phyloP scores from a whole-genome alignment of 2,113 vertebrate genomes.

The Castor canadensis region DNA sequence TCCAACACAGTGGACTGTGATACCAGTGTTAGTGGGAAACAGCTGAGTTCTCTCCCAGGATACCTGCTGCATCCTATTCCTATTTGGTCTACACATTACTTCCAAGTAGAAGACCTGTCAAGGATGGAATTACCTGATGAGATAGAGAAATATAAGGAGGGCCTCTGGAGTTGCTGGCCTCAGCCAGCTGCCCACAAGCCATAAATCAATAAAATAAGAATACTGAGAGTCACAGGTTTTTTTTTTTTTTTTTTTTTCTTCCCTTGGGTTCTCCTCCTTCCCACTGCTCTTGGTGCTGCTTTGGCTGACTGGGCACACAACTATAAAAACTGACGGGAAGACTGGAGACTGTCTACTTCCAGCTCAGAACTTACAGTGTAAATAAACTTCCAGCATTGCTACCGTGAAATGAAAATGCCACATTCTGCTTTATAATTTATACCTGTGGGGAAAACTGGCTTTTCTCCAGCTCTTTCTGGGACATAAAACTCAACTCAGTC shows the following conservation, averaged over 20 bases:
- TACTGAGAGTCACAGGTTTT: conserved; percentile 39
- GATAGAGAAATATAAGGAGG: conserved; percentile 8
- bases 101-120: conserved; percentile 16
- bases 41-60: background rate
- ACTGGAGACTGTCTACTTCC: conserved; percentile 30
- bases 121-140: conserved; percentile 10
- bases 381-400: conserved; percentile 69
- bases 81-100: conserved; percentile 11
- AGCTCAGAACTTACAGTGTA: conserved; percentile 60
- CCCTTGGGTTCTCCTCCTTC: conserved; percentile 62
- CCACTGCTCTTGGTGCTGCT: conserved; percentile 63
- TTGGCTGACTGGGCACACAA: conserved; percentile 37
- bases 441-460: conserved; percentile 58
- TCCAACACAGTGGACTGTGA: background rate
- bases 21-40: conserved; percentile 33
- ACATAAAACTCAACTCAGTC: conserved; percentile 33
- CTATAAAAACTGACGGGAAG: conserved; percentile 37
- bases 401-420: conserved; percentile 54
- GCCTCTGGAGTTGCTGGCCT: conserved; percentile 56
- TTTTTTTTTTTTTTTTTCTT: too few relatives aligned
- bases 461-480: conserved; percentile 53
- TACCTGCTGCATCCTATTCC: background rate
- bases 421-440: conserved; percentile 54
- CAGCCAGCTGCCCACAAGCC: conserved; percentile 71
- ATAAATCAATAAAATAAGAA: conserved; percentile 73